Percentiles rank a stretch among this genome's conserved stretches.
Evolutionary conservation across 2,888 invertebrate species (phyloP).

Genomic region (Nephrocerus scutellatus): DNA sequence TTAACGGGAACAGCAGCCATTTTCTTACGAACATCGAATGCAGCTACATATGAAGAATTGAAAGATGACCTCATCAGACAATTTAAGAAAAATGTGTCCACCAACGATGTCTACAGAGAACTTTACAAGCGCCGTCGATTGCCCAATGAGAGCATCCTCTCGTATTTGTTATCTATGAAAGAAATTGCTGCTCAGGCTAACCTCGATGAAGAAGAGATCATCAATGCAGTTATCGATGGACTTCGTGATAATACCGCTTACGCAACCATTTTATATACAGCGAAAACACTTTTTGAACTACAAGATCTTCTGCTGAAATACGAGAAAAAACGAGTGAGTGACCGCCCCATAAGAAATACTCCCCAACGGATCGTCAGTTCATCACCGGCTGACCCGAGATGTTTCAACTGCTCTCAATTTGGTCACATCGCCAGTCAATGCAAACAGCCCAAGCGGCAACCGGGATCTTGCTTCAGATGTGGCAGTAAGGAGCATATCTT

Average conservation of each 20-base stretch:
- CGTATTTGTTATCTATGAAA: slow-evolving; percentile 11
- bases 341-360: slow-evolving; percentile 1
- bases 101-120: slow-evolving; percentile 6
- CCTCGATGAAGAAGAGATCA: slow-evolving; percentile 9
- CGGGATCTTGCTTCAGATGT: slow-evolving; percentile 2
- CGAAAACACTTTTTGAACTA: slow-evolving; percentile 9
- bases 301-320: slow-evolving; percentile 6
- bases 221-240: slow-evolving; percentile 11
- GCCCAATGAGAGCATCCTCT: slow-evolving; percentile 8
- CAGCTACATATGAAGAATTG: not conserved
- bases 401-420: slow-evolving; percentile 10
- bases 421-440: slow-evolving; percentile 4
- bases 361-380: not conserved
- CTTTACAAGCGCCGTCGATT: slow-evolving; percentile 7
- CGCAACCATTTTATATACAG: slow-evolving; percentile 10
- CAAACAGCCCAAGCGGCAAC: not conserved
- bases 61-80: not conserved
- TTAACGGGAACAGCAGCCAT: too few relatives aligned
- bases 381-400: not conserved
- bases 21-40: too few relatives aligned
- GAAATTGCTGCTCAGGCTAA: slow-evolving; percentile 13
- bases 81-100: slow-evolving; percentile 4
- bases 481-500: slow-evolving; percentile 4
- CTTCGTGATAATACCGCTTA: slow-evolving; percentile 11
- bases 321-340: slow-evolving; percentile 8